Evolutionary conservation across 2,888 invertebrate species (phyloP).

Genomic region (Cephus pulcher): DNA sequence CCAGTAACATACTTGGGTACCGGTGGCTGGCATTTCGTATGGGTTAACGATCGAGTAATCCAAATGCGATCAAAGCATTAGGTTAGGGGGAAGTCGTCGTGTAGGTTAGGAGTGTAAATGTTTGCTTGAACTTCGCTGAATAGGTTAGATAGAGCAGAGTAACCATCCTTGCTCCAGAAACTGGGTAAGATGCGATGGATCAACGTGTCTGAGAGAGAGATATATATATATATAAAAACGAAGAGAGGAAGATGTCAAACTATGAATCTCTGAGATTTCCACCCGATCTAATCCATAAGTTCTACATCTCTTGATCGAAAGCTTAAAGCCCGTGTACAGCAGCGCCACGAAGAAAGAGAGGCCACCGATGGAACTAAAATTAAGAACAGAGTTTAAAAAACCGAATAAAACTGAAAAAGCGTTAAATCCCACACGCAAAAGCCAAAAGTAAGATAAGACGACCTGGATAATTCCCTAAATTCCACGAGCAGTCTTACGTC

Average conservation of each 20-base stretch:
- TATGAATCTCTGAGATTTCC: conserved; percentile 42
- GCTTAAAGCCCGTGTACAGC: background rate
- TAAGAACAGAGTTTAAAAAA: background rate
- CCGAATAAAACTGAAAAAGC: background rate
- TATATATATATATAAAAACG: background rate
- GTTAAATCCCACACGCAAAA: background rate
- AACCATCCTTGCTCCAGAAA: background rate
- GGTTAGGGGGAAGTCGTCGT: conserved; percentile 26
- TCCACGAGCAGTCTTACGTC: no score
- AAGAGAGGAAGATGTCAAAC: conserved; percentile 8
- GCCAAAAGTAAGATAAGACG: background rate
- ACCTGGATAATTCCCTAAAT: no score
- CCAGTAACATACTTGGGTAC: background rate
- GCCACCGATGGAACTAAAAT: background rate
- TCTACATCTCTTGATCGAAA: conserved; percentile 26
- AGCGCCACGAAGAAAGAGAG: background rate
- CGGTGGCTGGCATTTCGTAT: background rate
- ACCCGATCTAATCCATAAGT: conserved; percentile 40
- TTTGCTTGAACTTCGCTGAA: conserved; percentile 26
- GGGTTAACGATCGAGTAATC: conserved; percentile 38
- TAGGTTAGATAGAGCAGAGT: background rate
- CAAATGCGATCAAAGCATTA: conserved; percentile 42
- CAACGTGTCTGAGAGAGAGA: background rate
- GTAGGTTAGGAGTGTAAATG: conserved; percentile 42
- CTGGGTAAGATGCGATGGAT: background rate